These are phyloP conservation scores for Campoplex nolae DNA, from an alignment of 2,888 invertebrate species.

Conservation along the genomic window DNA sequence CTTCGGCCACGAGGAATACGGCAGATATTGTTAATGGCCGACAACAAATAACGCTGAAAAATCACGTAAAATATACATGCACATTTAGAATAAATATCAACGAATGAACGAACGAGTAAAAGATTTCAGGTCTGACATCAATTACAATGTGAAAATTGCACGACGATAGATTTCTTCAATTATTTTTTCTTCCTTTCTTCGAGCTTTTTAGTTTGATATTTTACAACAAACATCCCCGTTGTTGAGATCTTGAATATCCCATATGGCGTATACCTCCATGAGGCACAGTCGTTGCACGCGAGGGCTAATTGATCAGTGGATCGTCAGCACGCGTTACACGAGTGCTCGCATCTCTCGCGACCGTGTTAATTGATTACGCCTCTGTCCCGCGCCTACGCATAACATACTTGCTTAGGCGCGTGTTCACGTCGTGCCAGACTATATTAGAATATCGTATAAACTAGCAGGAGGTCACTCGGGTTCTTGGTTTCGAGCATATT, in stretches of 20 bases:
- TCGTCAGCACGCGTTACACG: conserved; percentile 74
- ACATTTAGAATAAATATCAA: background rate
- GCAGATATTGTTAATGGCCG: background rate
- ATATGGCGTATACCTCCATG: conserved; percentile 8
- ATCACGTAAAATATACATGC: background rate
- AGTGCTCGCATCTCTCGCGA: conserved; percentile 55
- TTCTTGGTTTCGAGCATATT: background rate
- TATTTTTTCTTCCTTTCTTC: background rate
- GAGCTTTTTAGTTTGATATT: background rate
- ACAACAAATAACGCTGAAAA: background rate
- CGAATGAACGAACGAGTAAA: background rate
- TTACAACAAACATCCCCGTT: background rate
- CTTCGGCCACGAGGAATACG: background rate
- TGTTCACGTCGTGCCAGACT: conserved; percentile 25
- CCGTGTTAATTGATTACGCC: conserved; percentile 67
- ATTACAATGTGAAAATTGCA: background rate
- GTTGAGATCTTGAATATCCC: conserved; percentile 5
- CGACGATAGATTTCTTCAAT: background rate
- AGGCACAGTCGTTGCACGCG: conserved; percentile 69
- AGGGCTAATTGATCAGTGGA: conserved; percentile 76
- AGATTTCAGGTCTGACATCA: background rate
- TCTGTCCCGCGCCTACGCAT: conserved; percentile 44
- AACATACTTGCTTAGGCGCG: conserved; percentile 35
- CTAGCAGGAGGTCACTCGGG: background rate
- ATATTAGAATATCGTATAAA: conserved; percentile 1